A percentile compares a stretch with the other conserved stretches of the same genome.
phyloP scores from a whole-genome alignment of 1,140 invertebrate genomes.

The Condylostylus longicornis region DNA sequence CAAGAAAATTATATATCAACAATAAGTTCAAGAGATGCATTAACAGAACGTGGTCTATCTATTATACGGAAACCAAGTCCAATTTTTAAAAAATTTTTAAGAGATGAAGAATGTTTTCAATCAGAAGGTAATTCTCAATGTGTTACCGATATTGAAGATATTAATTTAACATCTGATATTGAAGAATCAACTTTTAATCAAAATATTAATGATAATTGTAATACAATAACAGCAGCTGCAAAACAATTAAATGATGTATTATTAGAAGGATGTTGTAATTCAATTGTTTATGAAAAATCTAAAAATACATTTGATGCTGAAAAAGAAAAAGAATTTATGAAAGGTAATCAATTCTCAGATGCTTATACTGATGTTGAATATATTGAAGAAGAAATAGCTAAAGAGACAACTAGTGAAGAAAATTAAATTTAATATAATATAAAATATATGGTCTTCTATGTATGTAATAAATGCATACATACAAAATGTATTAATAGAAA shows the following conservation, averaged over 20 bases:
- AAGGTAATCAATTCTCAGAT: slow-evolving; percentile 30
- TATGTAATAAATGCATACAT: too few species aligned
- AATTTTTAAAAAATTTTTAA: too few species aligned
- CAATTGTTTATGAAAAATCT: slow-evolving; percentile 32
- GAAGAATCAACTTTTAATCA: slow-evolving; percentile 21
- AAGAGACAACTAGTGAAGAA: slow-evolving; percentile 17
- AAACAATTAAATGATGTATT: slow-evolving; percentile 27
- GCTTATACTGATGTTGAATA: slow-evolving; percentile 37
- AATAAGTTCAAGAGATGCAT: not conserved
- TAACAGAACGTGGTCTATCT: not conserved
- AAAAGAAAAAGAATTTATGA: slow-evolving; percentile 35
- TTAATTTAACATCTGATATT: slow-evolving; percentile 34
- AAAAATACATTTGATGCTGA: slow-evolving; percentile 31
- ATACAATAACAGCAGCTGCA: slow-evolving; percentile 19
- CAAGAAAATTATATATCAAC: slow-evolving; percentile 7
- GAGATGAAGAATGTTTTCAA: not conserved
- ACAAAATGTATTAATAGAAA: too few species aligned
- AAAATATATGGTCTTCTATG: too few species aligned
- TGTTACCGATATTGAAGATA: slow-evolving; percentile 38
- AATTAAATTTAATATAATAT: slow-evolving; percentile 18
- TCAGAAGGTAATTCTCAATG: slow-evolving; percentile 14
- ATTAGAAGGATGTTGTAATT: slow-evolving; percentile 31
- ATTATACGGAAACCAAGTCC: not conserved
- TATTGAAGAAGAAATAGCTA: slow-evolving; percentile 23
- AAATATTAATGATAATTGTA: slow-evolving; percentile 15